Evolutionary conservation across 2,797 vertebrate genomes (phyloP).

Genomic region (Oceanodroma leucorhoa): DNA sequence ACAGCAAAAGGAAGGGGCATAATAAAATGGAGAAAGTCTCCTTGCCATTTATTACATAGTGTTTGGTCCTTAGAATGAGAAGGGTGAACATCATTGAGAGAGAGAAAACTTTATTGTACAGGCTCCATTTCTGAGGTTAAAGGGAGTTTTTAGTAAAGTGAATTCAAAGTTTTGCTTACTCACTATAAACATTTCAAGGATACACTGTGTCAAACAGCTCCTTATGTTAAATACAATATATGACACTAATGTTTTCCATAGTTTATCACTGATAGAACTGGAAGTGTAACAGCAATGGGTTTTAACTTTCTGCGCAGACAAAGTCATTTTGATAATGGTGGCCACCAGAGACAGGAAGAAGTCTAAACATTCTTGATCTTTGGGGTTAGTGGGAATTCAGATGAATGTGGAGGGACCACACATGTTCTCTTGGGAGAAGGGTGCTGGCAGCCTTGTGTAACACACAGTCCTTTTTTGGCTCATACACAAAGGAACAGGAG

Average conservation of each 20-base stretch:
- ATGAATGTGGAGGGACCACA: slow-evolving; percentile 30
- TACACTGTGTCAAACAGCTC: slow-evolving; percentile 35
- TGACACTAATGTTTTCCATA: slow-evolving; percentile 33
- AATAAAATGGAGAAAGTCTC: neutral
- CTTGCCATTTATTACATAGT: neutral
- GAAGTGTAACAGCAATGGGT: neutral
- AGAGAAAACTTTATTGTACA: neutral
- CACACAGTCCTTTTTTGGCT: slow-evolving; percentile 19
- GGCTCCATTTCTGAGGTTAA: slow-evolving; percentile 19
- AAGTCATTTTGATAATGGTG: slow-evolving; percentile 34
- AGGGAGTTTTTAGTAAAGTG: slow-evolving; percentile 2
- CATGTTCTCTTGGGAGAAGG: slow-evolving; percentile 51
- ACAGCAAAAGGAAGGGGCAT: neutral
- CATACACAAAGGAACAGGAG: slow-evolving; percentile 6
- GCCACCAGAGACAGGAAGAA: slow-evolving; percentile 41
- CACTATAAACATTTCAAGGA: slow-evolving; percentile 52
- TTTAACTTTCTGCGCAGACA: slow-evolving; percentile 20
- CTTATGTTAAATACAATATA: slow-evolving; percentile 8
- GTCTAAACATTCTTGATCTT: slow-evolving; percentile 51
- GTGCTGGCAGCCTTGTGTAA: slow-evolving; percentile 38
- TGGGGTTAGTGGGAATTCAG: slow-evolving; percentile 27
- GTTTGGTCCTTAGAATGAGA: neutral
- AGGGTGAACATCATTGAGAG: neutral
- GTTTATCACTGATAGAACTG: slow-evolving; percentile 3
- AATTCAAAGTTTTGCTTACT: slow-evolving; percentile 35